Conservation (phyloP, 2,797 vertebrate species). For the Gorsachius magnificus region DNA sequence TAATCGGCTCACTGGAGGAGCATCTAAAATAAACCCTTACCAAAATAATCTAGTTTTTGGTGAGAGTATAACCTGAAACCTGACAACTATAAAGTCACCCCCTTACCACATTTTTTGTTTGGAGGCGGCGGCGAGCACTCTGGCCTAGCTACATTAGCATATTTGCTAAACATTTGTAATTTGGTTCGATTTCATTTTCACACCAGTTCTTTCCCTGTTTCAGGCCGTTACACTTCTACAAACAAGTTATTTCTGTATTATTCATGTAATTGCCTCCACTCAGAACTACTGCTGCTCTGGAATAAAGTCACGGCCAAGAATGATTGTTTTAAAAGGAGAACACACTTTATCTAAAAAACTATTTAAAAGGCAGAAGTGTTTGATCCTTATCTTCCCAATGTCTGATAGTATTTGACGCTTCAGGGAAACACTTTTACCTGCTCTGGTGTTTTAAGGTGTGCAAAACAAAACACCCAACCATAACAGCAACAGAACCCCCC, state of each 20-base stretch:
- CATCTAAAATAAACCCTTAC: neutral
- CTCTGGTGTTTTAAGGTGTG: neutral
- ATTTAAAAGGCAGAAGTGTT: neutral
- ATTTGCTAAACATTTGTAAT: neutral
- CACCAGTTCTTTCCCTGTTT: neutral
- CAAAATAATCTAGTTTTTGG: neutral
- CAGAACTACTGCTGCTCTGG: neutral
- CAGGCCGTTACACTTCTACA: neutral
- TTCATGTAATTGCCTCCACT: neutral
- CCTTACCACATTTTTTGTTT: neutral
- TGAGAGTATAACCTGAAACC: neutral
- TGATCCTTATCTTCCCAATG: neutral
- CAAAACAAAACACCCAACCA: neutral
- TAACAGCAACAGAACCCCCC: neutral
- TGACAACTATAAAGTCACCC: neutral
- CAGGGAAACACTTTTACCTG: neutral
- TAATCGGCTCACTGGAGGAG: neutral
- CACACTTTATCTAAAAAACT: neutral
- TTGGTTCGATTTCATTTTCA: neutral
- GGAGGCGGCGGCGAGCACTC: neutral
- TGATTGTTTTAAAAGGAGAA: neutral
- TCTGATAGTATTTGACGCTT: neutral
- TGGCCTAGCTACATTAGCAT: neutral
- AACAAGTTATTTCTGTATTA: neutral
- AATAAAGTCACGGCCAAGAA: neutral